phyloP scores from a whole-genome alignment of 2,888 invertebrate genomes.

The Torymus auratus region DNA sequence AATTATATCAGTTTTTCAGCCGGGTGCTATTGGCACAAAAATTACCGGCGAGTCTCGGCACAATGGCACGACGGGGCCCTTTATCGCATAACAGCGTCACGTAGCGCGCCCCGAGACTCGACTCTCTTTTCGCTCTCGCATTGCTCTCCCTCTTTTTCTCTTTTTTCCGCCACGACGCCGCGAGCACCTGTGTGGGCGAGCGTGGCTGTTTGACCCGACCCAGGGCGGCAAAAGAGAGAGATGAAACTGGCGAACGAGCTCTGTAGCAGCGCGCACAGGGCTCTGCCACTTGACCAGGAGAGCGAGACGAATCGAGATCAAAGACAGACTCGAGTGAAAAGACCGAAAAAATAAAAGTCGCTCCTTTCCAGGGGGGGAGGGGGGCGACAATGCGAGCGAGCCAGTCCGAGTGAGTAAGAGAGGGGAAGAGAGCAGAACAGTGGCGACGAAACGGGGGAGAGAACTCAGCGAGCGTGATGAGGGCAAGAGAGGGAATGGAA shows the following conservation, averaged over 20 bases:
- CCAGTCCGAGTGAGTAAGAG: constrained; percentile 3
- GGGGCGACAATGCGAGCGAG: constrained; percentile 3
- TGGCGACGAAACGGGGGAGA: no score
- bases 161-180: background rate
- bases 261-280: background rate
- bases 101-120: constrained; percentile 6
- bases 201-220: no score
- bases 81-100: constrained; percentile 46
- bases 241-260: background rate
- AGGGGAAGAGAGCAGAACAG: background rate
- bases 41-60: constrained; percentile 5
- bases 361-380: no score
- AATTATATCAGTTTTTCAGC: constrained; percentile 48
- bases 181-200: background rate
- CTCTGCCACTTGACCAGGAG: constrained; percentile 15
- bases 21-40: constrained; percentile 43
- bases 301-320: constrained; percentile 22
- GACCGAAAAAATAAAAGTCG: constrained; percentile 15
- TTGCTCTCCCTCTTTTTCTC: background rate
- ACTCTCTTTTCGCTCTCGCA: background rate
- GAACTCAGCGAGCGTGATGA: background rate
- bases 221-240: background rate
- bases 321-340: constrained; percentile 4
- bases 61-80: constrained; percentile 28
- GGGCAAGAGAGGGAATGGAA: background rate